Percentiles rank a stretch among this genome's conserved stretches.
Evolutionary conservation across 2,888 invertebrate genomes (phyloP).

Genomic region (Theretra japonica): DNA sequence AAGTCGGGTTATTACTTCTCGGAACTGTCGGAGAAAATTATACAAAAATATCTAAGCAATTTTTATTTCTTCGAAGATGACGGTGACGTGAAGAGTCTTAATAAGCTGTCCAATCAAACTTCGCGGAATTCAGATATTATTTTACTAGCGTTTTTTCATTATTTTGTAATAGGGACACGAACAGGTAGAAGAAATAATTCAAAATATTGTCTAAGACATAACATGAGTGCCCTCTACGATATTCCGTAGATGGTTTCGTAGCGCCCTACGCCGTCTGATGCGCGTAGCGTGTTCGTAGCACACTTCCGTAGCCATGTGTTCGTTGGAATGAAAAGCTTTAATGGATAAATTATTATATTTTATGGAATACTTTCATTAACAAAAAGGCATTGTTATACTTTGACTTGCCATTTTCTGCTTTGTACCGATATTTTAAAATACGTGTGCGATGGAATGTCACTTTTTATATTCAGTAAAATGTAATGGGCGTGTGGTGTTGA

Average conservation of each 20-base stretch:
- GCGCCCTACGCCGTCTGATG: constrained; percentile 5
- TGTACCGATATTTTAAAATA: not conserved
- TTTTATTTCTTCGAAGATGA: constrained; percentile 11
- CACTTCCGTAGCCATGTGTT: constrained; percentile 12
- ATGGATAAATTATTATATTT: not conserved
- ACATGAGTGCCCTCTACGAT: not conserved
- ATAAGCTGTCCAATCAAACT: constrained; percentile 16
- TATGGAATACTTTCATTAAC: constrained; percentile 6
- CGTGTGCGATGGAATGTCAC: not conserved
- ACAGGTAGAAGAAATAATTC: not conserved
- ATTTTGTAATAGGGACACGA: too few species aligned
- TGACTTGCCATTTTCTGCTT: not conserved
- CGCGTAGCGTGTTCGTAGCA: constrained; percentile 20
- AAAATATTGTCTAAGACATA: not conserved
- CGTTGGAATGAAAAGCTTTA: constrained; percentile 13
- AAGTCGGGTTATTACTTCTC: not conserved
- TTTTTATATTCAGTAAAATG: constrained; percentile 4
- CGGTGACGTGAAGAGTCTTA: constrained; percentile 3
- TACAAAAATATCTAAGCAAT: constrained; percentile 8
- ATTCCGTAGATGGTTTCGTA: constrained; percentile 13
- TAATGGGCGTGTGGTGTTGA: constrained; percentile 8
- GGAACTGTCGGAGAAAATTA: not conserved
- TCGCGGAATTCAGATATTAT: not conserved
- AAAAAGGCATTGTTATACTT: constrained; percentile 8
- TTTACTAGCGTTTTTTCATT: too few species aligned